These are phyloP conservation scores for Astyanax mexicanus DNA, from an alignment of 2,797 vertebrate species.

Conservation along the genomic window DNA sequence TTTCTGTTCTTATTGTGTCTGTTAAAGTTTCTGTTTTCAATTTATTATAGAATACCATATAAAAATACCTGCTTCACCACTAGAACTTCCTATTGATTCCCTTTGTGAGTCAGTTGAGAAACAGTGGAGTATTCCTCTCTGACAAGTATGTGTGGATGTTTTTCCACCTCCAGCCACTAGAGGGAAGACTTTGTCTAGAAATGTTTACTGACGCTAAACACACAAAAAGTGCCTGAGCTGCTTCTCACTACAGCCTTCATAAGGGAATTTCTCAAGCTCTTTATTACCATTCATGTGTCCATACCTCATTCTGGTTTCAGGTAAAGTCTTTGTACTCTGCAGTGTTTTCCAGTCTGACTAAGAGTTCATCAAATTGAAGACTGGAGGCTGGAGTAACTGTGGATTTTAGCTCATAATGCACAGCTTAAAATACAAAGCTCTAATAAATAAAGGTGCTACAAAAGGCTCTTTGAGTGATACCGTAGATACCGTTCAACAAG, in stretches of 20 bases:
- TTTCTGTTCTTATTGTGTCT: no score
- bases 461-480: no score
- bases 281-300: background rate
- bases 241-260: conserved; percentile 6
- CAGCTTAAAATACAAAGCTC: no score
- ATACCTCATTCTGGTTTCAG: background rate
- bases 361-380: background rate
- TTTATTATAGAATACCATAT: no score
- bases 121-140: background rate
- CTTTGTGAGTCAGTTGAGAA: no score
- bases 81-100: no score
- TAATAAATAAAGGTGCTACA: no score
- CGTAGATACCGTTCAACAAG: no score
- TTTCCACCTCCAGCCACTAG: conserved; percentile 59
- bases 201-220: background rate
- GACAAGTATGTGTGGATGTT: background rate
- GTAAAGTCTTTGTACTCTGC: background rate
- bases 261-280: background rate
- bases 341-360: background rate
- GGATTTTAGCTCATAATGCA: background rate
- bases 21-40: no score
- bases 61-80: no score
- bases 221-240: background rate
- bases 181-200: conserved; percentile 59
- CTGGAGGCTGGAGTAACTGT: background rate